Evolutionary conservation across 1,140 invertebrate genomes (phyloP), one percentile per base, ranked within the genome.

Genomic region (Coelopa frigida): DNA sequence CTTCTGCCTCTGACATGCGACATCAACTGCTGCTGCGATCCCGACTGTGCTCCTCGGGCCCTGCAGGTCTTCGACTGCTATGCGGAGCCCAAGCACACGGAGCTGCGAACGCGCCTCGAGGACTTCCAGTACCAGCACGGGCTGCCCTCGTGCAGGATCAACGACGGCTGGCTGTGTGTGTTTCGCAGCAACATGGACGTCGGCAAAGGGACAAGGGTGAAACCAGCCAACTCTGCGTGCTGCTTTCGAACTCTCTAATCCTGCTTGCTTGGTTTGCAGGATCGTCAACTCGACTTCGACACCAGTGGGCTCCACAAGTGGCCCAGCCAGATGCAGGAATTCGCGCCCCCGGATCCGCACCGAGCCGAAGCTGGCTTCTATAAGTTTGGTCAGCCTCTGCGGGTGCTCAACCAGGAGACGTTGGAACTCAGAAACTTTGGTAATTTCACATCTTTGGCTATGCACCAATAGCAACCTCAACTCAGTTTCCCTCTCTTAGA

Each of bases 21-120:
- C 18, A 38, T 67, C 1, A 65, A 68, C 42, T 68, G 67, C 37
- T 70, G 67, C 42, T 70, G 67, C 35, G 67, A 70, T 52, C 49
- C 17, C 1, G 67, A 68, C 26, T 70, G 67, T 23, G 12, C 39
- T 3, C 2, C 18, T 0, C 53, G 56, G 8, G 46, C 48, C 2
- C 31, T 53, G 3, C 33, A 48, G 14, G 54, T 57, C 0, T 69
- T 69, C 11, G 48, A 44, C 41, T 68, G 65, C 18, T 14, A 49
- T n/a, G 14, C 18, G 12, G 31, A 24, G n/a, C 22, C 15, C 29
- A 37, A 24, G 22, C 14, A 43, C 20, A 6, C 32, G 2, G 24
- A 50, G 7, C 8, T 41, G 6, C 43, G 32, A 24, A 41, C 46
- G 0, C 52, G 53, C 10, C 33, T 67, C 3, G 56, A 65, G 27